These are phyloP conservation scores for Ceratina japonica DNA, from an alignment of 1,140 invertebrate species.

Conservation along the genomic window DNA sequence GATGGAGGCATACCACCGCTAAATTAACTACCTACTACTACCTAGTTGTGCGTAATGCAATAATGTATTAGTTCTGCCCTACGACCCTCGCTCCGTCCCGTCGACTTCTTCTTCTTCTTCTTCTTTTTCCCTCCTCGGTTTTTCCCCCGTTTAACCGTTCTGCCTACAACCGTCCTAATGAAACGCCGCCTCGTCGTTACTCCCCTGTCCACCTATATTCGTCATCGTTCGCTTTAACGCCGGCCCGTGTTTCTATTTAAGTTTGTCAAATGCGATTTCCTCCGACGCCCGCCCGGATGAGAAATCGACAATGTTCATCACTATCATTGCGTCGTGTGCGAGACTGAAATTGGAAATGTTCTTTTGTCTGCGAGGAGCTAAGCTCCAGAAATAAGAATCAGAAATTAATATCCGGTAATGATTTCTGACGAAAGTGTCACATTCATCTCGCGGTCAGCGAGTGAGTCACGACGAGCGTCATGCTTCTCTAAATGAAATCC, in stretches of 20 bases:
- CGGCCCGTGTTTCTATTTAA: background rate
- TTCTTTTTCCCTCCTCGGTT: no score
- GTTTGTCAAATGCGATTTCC: background rate
- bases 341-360: background rate
- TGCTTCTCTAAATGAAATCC: no score
- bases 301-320: constrained; percentile 7
- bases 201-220: background rate
- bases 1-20: constrained; percentile 61
- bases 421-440: no score
- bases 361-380: background rate
- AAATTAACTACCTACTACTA: constrained; percentile 68
- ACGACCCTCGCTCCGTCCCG: constrained; percentile 3
- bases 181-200: background rate
- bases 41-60: constrained; percentile 70
- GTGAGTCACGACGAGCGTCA: background rate
- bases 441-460: no score
- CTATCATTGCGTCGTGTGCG: background rate
- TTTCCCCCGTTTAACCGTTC: constrained; percentile 36
- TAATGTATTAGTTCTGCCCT: constrained; percentile 61
- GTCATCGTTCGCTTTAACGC: constrained; percentile 2
- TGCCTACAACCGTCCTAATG: background rate
- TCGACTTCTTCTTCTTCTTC: background rate
- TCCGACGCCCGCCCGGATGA: background rate
- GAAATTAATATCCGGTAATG: no score
- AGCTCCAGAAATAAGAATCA: background rate